phyloP scores from a whole-genome alignment of 2,113 vertebrate genomes.

The Salvelinus fontinalis region DNA sequence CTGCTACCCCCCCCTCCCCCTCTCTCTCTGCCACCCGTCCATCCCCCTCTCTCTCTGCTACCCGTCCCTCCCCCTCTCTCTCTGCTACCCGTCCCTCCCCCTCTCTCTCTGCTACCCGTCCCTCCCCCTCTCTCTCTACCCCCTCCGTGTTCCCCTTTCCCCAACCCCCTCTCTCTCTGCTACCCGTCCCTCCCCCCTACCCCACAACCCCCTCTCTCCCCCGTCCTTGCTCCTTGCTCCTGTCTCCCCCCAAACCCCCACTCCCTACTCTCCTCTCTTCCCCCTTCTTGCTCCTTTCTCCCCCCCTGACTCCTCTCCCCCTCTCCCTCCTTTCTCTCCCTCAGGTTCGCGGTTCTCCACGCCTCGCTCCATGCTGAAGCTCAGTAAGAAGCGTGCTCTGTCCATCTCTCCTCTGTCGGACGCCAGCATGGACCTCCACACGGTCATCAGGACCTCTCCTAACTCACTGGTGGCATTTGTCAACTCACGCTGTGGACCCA shows the following conservation, averaged over 20 bases:
- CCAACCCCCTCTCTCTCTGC: too few species aligned
- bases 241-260: too few species aligned
- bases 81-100: too few species aligned
- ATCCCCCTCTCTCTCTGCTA: too few species aligned
- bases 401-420: slow-evolving; percentile 96
- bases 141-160: too few species aligned
- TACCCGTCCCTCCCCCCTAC: too few species aligned
- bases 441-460: slow-evolving; percentile 94
- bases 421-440: slow-evolving; percentile 93
- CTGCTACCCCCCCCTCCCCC: too few species aligned
- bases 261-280: background rate
- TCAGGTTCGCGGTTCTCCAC: slow-evolving; percentile 88
- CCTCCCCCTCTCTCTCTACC: too few species aligned
- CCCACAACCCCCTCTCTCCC: too few species aligned
- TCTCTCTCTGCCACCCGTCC: background rate
- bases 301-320: background rate
- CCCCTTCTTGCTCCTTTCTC: background rate
- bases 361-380: slow-evolving; percentile 84
- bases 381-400: slow-evolving; percentile 93
- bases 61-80: accelerated
- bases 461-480: slow-evolving; percentile 96
- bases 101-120: background rate
- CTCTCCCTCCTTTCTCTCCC: too few species aligned
- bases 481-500: slow-evolving; percentile 89
- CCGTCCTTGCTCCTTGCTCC: background rate